A percentile compares a stretch with the other conserved stretches of the same genome.
Conservation (phyloP, 2,113 vertebrate genomes). For the Tautogolabrus adspersus region DNA sequence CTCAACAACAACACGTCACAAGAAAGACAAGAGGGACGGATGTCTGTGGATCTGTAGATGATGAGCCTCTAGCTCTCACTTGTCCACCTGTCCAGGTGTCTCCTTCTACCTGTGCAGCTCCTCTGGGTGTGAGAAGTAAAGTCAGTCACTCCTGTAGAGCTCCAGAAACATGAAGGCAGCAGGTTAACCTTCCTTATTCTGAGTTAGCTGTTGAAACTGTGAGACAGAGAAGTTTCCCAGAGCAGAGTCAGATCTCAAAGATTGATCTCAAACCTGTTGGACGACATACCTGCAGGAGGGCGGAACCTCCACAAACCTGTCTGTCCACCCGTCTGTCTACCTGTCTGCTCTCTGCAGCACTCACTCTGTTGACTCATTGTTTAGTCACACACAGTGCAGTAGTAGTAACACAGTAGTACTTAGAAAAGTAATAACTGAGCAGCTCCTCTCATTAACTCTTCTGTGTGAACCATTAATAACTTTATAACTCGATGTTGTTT, state of each 20-base stretch:
- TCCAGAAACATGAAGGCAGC: neutral
- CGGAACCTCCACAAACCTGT: conserved; percentile 25
- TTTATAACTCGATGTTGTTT: no score
- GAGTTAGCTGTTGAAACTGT: neutral
- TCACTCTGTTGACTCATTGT: neutral
- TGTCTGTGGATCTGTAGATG: neutral
- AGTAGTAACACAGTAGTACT: no score
- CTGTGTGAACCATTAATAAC: no score
- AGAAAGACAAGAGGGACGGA: neutral
- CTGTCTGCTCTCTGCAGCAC: neutral
- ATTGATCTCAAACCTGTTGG: conserved; percentile 80
- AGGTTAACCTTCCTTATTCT: neutral
- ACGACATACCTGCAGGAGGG: conserved; percentile 64
- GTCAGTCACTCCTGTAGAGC: neutral
- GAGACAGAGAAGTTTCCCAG: neutral
- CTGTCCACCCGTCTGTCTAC: neutral
- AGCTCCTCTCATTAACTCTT: no score
- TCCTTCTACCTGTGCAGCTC: neutral
- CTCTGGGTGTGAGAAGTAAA: neutral
- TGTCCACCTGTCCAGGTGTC: neutral
- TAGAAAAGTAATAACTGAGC: no score
- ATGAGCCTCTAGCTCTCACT: conserved; percentile 9
- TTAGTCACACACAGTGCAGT: no score
- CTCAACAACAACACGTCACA: neutral
- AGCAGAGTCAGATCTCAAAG: neutral